Percentiles rank a stretch among this genome's conserved stretches.
phyloP scores from a whole-genome alignment of 2,797 vertebrate genomes.

The Centropyge bicolor region DNA sequence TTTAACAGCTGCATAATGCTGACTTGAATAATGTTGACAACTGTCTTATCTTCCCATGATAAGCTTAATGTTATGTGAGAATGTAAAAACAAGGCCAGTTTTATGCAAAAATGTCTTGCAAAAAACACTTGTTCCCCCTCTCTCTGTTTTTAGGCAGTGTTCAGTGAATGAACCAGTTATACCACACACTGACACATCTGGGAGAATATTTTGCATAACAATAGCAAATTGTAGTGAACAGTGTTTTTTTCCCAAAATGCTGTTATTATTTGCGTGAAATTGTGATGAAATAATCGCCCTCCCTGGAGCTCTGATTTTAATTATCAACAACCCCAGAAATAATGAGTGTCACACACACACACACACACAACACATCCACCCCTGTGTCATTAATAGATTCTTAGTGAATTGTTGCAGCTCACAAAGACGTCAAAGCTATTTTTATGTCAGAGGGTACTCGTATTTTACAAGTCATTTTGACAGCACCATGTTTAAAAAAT shows the following conservation, averaged over 20 bases:
- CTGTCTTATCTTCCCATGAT: not conserved
- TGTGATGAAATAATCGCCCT: slow-evolving; percentile 54
- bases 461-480: slow-evolving; percentile 18
- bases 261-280: slow-evolving; percentile 45
- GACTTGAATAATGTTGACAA: not conserved
- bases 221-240: slow-evolving; percentile 13
- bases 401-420: slow-evolving; percentile 11
- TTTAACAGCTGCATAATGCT: not conserved
- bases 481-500: not conserved
- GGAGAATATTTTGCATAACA: slow-evolving; percentile 33
- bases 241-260: slow-evolving; percentile 18
- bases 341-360: slow-evolving; percentile 31
- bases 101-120: not conserved
- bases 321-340: slow-evolving; percentile 46
- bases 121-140: not conserved
- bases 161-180: slow-evolving; percentile 16
- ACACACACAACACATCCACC: slow-evolving; percentile 11
- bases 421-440: slow-evolving; percentile 39
- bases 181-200: slow-evolving; percentile 20
- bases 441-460: not conserved
- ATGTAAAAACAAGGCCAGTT: not conserved
- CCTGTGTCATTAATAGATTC: slow-evolving; percentile 10
- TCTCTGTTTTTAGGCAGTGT: not conserved
- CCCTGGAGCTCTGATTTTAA: slow-evolving; percentile 41
- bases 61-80: not conserved